Evolutionary conservation across 1,140 invertebrate genomes (phyloP).

Genomic region (Stenopsyche tienmushanensis): DNA sequence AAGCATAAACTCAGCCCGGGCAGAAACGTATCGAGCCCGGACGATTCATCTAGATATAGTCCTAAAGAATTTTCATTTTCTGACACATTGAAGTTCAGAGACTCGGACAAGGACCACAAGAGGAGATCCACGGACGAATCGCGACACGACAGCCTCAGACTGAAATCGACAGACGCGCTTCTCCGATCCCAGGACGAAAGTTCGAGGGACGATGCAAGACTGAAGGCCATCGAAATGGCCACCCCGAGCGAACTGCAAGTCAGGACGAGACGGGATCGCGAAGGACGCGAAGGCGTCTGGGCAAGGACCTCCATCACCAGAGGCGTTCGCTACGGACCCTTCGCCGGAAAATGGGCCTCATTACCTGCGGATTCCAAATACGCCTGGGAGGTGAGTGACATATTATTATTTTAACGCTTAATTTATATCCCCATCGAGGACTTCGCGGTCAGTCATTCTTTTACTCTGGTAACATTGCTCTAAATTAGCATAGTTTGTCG

Average conservation of each 20-base stretch:
- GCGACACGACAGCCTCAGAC: slow-evolving; percentile 15
- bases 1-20: slow-evolving; percentile 30
- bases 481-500: slow-evolving; percentile 36
- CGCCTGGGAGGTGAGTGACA: slow-evolving; percentile 39
- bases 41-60: slow-evolving; percentile 31
- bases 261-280: slow-evolving; percentile 24
- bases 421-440: not conserved
- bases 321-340: slow-evolving; percentile 38
- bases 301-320: slow-evolving; percentile 28
- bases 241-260: slow-evolving; percentile 35
- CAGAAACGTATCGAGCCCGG: slow-evolving; percentile 28
- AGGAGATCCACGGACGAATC: slow-evolving; percentile 18
- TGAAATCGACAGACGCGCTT: slow-evolving; percentile 25
- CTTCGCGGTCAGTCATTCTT: slow-evolving; percentile 8
- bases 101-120: slow-evolving; percentile 16
- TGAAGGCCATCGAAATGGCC: slow-evolving; percentile 18
- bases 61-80: slow-evolving; percentile 30
- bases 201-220: slow-evolving; percentile 22
- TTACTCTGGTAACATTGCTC: slow-evolving; percentile 7
- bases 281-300: slow-evolving; percentile 38
- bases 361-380: slow-evolving; percentile 33
- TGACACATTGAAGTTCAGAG: slow-evolving; percentile 16
- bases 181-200: slow-evolving; percentile 24
- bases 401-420: slow-evolving; percentile 1
- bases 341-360: slow-evolving; percentile 37